A percentile compares a stretch with the other conserved stretches of the same genome.
These are phyloP conservation scores for Napeogenes inachia DNA, from an alignment of 2,888 invertebrate genomes.

Conservation along the genomic window DNA sequence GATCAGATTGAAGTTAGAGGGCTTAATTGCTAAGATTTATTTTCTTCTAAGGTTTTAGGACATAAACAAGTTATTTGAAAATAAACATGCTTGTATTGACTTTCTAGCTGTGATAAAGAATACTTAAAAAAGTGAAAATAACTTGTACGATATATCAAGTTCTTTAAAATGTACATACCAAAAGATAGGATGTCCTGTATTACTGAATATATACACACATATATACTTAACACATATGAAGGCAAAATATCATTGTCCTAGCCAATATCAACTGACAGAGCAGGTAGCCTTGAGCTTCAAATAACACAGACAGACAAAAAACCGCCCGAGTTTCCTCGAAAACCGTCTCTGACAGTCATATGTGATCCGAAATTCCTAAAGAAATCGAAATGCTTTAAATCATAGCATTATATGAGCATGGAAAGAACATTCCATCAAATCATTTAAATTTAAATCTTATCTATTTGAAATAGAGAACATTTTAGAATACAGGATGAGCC, in stretches of 20 bases:
- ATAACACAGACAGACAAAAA: slow-evolving; percentile 33
- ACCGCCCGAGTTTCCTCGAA: slow-evolving; percentile 31
- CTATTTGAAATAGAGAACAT: slow-evolving; percentile 32
- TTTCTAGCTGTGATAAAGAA: no score
- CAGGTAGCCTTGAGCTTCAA: slow-evolving; percentile 28
- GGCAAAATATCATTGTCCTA: background rate
- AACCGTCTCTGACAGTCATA: slow-evolving; percentile 40
- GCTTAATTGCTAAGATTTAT: slow-evolving; percentile 10
- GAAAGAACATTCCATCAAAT: background rate
- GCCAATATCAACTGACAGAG: slow-evolving; percentile 10
- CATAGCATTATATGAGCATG: slow-evolving; percentile 47
- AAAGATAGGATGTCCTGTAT: no score
- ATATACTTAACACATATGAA: background rate
- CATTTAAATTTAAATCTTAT: slow-evolving; percentile 32
- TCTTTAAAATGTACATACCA: no score
- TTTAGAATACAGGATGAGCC: slow-evolving; percentile 21
- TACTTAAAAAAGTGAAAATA: background rate
- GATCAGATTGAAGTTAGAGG: slow-evolving; percentile 14
- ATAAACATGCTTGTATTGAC: no score
- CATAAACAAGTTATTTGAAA: background rate
- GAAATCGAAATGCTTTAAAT: slow-evolving; percentile 73
- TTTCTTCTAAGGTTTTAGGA: slow-evolving; percentile 3
- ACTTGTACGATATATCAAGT: background rate
- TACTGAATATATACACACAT: no score
- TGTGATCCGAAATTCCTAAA: slow-evolving; percentile 63